Evolutionary conservation across 2,113 vertebrate genomes (phyloP).

Genomic region (Proterorhinus semilunaris): DNA sequence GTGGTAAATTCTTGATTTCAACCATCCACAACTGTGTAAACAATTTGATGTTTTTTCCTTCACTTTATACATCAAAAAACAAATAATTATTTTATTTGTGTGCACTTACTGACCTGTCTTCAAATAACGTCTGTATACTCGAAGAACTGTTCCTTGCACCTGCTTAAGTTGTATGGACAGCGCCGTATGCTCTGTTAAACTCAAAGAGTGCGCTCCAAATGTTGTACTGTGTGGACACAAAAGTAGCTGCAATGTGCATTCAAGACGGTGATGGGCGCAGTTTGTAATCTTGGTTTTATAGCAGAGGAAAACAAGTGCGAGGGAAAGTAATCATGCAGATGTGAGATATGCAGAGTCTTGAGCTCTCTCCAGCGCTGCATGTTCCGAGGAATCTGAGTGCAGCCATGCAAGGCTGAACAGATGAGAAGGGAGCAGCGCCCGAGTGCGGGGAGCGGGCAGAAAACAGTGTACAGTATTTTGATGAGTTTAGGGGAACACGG

Average conservation of each 20-base stretch:
- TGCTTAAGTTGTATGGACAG: neutral
- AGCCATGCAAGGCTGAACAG: slow-evolving; percentile 15
- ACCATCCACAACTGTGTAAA: no score
- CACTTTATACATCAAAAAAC: neutral
- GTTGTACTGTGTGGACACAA: slow-evolving; percentile 6
- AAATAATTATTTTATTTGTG: neutral
- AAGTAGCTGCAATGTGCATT: slow-evolving; percentile 1
- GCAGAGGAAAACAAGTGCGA: slow-evolving; percentile 9
- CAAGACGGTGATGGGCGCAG: slow-evolving; percentile 7
- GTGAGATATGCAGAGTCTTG: slow-evolving; percentile 5
- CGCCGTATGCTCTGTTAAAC: neutral
- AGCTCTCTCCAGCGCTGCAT: slow-evolving; percentile 13
- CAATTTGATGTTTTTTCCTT: no score
- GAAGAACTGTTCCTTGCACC: neutral
- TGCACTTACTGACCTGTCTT: neutral
- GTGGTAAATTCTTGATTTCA: no score
- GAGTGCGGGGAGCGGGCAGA: no score
- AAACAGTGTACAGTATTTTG: neutral
- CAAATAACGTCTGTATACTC: neutral
- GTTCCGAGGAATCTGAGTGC: slow-evolving; percentile 8
- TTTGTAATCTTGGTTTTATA: slow-evolving; percentile 12
- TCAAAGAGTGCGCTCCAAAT: neutral
- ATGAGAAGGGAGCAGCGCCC: slow-evolving; percentile 4
- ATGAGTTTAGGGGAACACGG: neutral
- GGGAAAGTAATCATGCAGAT: slow-evolving; percentile 22